These are phyloP conservation scores for Parapristionchus giblindavisi DNA, from an alignment of 2,888 invertebrate genomes.

Conservation along the genomic window DNA sequence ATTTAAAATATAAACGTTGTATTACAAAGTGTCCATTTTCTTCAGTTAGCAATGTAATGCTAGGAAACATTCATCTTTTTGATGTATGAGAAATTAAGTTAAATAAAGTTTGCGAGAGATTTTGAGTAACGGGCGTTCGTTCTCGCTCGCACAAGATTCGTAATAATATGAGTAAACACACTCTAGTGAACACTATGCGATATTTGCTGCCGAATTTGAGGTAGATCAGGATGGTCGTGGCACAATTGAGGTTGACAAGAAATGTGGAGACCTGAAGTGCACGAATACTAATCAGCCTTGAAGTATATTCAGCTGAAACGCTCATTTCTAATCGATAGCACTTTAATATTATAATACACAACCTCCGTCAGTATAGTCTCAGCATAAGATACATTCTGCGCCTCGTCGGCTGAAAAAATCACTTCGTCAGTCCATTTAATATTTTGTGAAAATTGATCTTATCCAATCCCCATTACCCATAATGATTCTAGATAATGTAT, in stretches of 20 bases:
- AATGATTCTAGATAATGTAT: too few relatives aligned
- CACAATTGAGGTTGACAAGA: constrained; percentile 62
- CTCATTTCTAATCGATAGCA: background rate
- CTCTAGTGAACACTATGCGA: constrained; percentile 53
- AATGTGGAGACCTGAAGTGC: constrained; percentile 51
- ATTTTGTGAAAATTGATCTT: too few relatives aligned
- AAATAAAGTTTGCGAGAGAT: too few relatives aligned
- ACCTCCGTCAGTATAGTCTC: constrained; percentile 34
- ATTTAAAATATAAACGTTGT: too few relatives aligned
- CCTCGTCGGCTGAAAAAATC: background rate
- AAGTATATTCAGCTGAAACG: background rate
- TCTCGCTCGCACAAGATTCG: too few relatives aligned
- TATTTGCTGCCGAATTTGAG: constrained; percentile 61
- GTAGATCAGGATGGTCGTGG: constrained; percentile 60
- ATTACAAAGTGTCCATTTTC: too few relatives aligned
- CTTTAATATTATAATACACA: background rate
- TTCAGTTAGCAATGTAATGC: too few relatives aligned
- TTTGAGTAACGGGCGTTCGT: too few relatives aligned
- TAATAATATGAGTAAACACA: constrained; percentile 3
- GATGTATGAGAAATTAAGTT: too few relatives aligned
- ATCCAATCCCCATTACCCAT: too few relatives aligned
- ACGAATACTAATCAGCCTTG: background rate
- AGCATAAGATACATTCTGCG: background rate
- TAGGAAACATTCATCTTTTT: too few relatives aligned
- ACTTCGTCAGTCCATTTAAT: too few relatives aligned